Conservation (phyloP, 2,797 vertebrate genomes). For the Gadopsis bispinosus region DNA sequence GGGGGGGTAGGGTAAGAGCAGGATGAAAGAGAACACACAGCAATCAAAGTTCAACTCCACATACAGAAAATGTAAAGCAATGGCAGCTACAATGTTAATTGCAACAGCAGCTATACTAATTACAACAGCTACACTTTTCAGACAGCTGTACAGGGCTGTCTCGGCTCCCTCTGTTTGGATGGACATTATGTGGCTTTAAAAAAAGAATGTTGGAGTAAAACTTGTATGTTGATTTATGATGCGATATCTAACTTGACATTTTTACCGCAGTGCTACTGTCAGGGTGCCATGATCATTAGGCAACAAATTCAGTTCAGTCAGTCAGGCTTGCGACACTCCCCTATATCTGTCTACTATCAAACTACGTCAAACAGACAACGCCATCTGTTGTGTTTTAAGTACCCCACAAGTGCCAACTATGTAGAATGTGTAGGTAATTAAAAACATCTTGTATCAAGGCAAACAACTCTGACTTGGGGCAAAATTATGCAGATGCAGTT, state of each 20-base stretch:
- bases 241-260: conserved; percentile 60
- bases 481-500: conserved; percentile 18
- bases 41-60: too few species aligned
- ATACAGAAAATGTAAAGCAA: too few species aligned
- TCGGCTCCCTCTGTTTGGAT: conserved; percentile 45
- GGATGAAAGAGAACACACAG: too few species aligned
- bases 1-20: too few species aligned
- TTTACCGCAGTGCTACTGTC: conserved; percentile 70
- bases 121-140: too few species aligned
- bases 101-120: too few species aligned
- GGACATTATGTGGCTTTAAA: conserved; percentile 45
- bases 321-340: conserved; percentile 42
- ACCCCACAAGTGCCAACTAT: conserved; percentile 39
- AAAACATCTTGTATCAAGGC: conserved; percentile 48
- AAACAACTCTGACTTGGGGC: conserved; percentile 14
- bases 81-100: too few species aligned
- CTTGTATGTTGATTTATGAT: conserved; percentile 55
- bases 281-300: conserved; percentile 69
- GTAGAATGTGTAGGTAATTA: conserved; percentile 62
- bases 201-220: conserved; percentile 57
- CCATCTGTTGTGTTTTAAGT: conserved; percentile 70
- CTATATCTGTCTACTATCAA: conserved; percentile 60
- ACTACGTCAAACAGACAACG: conserved; percentile 48
- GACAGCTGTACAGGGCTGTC: conserved; percentile 16
- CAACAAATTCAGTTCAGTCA: conserved; percentile 50